Evolutionary conservation across 2,113 vertebrate species (phyloP), one percentile per base, ranked within the genome.

Genomic region (Cynoglossus semilaevis): DNA sequence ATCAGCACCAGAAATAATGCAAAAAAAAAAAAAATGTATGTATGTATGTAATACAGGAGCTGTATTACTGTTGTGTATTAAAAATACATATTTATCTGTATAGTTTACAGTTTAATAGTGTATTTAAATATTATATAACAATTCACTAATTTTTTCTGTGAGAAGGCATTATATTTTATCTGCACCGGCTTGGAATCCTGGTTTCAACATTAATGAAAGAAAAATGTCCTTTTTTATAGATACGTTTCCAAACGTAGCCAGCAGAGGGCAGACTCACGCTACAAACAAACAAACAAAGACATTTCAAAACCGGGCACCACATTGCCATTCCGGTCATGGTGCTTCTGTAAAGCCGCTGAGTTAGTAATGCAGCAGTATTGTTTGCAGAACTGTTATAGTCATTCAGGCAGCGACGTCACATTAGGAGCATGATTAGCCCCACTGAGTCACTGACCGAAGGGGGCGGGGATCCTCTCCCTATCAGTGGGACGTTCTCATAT

Each of bases 401-500:
- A 73, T 6, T 29, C 6, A 6, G 22, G 40, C 12, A 63, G 44
- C 47, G 71, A 34, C 63, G 70, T 82, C 74, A 84, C 55, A 85
- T 73, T 10, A 81, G 38, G 42, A 81, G 83, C 64, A 84, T 75
- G 12, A 81, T 29, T 34, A 57, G 83, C 71, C 70, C 70, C 58
- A 46, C 67, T 81, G 22, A 63, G 51, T 87, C 85, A 81, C 79
- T 88, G 88, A 99, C 97, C 92, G 93, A 96, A 61, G 97, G 97
- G 0, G 97, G 97, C 0, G 96, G 97, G 19, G 96, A 97, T 65
- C 92, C 94, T 88, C 96, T 91, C 73, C 95, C 93, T 48, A 98
- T 98, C 72, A 98, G 91, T 0, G 97, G 95, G 51, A 95, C 94
- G 3, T 97, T 99, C 86, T 99, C 96, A 1, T 98, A 98, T 67